A percentile compares a stretch with the other conserved stretches of the same genome.
phyloP scores from a whole-genome alignment of 2,797 vertebrate species.

The Myoxocephalus aenaeus region DNA sequence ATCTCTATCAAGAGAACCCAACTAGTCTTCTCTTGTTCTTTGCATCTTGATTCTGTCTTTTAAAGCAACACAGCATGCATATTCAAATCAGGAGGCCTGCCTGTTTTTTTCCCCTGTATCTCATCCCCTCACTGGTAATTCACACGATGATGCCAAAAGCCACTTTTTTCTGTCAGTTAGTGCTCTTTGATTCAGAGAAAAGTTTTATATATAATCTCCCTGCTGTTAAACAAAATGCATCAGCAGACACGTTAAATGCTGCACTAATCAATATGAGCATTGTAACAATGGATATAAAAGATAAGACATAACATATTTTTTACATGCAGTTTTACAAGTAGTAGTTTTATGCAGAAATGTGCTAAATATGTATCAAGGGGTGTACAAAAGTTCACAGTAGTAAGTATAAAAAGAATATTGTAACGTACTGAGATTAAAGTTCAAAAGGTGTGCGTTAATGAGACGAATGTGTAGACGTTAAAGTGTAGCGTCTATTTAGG shows the following conservation, averaged over 20 bases:
- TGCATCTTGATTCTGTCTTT: not conserved
- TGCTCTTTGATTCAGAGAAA: not conserved
- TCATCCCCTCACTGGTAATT: not conserved
- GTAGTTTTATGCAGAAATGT: no score
- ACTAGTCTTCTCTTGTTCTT: not conserved
- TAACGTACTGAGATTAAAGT: no score
- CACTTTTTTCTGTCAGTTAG: not conserved
- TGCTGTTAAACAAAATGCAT: not conserved
- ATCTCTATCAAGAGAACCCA: not conserved
- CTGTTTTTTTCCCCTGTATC: not conserved
- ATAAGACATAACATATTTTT: no score
- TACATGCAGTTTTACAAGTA: no score
- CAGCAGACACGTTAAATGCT: no score
- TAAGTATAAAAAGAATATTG: no score
- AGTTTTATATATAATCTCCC: not conserved
- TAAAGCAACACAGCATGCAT: not conserved
- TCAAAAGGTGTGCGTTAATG: no score
- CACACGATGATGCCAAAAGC: not conserved
- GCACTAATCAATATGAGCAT: not conserved
- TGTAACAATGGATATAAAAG: not conserved
- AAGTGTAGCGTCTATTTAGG: no score
- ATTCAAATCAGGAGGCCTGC: conserved; percentile 18
- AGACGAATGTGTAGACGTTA: no score
- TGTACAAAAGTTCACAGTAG: no score
- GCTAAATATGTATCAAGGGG: no score